These are phyloP conservation scores for Dunckerocampus dactyliophorus DNA, from an alignment of 2,113 vertebrate genomes.

Conservation along the genomic window DNA sequence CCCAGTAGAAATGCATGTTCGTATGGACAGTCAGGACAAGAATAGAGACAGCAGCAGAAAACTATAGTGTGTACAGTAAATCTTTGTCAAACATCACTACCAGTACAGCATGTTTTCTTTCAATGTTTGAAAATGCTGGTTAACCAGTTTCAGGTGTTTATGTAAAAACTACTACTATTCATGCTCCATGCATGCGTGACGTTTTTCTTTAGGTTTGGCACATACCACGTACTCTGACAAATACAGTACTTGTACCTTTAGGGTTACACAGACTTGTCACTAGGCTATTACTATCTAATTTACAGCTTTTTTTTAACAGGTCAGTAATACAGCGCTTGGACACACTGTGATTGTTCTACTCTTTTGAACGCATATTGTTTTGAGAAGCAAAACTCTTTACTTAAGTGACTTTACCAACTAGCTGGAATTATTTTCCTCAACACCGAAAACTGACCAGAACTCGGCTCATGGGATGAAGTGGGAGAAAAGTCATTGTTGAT, in stretches of 20 bases:
- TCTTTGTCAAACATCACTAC: not conserved
- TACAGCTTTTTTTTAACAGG: no score
- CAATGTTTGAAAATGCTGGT: conserved; percentile 12
- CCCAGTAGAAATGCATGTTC: not conserved
- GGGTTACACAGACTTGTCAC: no score
- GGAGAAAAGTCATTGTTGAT: no score
- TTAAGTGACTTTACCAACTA: no score
- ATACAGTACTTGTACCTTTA: not conserved
- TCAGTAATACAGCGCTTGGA: no score
- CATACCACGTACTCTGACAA: not conserved
- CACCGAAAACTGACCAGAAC: no score
- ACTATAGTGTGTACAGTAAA: conserved; percentile 1
- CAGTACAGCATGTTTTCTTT: not conserved
- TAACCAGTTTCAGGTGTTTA: conserved; percentile 16
- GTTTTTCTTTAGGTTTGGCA: not conserved
- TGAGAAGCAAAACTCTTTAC: no score
- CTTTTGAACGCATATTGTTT: no score
- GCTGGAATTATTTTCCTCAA: no score
- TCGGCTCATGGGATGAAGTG: no score
- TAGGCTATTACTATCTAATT: not conserved
- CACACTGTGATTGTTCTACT: no score
- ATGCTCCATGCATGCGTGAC: not conserved
- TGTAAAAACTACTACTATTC: not conserved
- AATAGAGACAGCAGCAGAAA: not conserved
- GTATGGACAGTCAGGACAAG: not conserved